phyloP scores from a whole-genome alignment of 30 jellyfish, hydroid and myxozoan genomes.

The Mastigias papua region DNA sequence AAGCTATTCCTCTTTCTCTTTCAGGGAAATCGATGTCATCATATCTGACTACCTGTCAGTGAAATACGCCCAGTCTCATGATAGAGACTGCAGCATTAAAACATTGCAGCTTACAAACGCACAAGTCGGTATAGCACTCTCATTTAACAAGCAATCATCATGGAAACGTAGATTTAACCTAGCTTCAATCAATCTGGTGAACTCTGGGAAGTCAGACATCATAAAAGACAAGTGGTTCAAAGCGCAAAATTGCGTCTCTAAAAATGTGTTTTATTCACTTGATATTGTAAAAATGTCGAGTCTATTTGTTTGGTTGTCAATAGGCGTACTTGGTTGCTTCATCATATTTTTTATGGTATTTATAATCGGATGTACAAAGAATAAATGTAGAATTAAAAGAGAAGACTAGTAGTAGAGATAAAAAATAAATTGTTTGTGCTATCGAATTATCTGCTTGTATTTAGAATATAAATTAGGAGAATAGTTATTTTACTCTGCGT shows the following conservation, averaged over 20 bases:
- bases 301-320: slow-evolving; percentile 21
- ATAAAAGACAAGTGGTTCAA: slow-evolving; percentile 43
- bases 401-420: background rate
- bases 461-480: no score
- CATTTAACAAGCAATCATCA: slow-evolving; percentile 44
- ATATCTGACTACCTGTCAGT: slow-evolving; percentile 28
- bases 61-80: slow-evolving; percentile 21
- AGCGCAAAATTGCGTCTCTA: background rate
- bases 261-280: slow-evolving; percentile 9
- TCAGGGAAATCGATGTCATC: slow-evolving; percentile 31
- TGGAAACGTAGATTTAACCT: slow-evolving; percentile 47
- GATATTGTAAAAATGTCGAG: slow-evolving; percentile 35
- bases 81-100: slow-evolving; percentile 34
- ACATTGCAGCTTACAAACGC: slow-evolving; percentile 9
- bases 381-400: background rate
- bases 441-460: no score
- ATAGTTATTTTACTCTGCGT: no score
- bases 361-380: background rate
- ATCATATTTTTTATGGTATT: background rate
- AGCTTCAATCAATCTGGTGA: slow-evolving; percentile 34
- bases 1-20: background rate
- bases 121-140: slow-evolving; percentile 32
- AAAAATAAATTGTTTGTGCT: no score
- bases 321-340: slow-evolving; percentile 31
- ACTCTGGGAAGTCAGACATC: slow-evolving; percentile 45